Base-by-base conservation (phyloP, 1,140 invertebrate genomes). In the Ganaspis sp. region DNA sequence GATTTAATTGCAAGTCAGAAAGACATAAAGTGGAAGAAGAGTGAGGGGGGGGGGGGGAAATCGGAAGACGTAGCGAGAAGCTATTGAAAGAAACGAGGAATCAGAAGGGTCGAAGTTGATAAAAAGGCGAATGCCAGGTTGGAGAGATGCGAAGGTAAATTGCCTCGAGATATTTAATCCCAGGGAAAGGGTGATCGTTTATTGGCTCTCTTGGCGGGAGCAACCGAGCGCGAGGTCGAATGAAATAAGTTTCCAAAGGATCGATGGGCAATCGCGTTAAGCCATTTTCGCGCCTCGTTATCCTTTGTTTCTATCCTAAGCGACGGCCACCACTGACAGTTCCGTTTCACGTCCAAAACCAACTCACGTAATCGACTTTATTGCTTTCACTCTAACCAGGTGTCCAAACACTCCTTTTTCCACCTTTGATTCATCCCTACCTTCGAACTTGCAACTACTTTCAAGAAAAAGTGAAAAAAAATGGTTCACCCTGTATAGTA, bases 241-340 rank as follows among this genome's bases (percentile, higher is more conserved):
- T 81, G 83, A 89, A 87, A 87, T 89, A 89, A 90, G 85, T 87
- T 88, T 85, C 81, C 74, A 76, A 69, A 84, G 84, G 82, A 88
- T 87, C 87, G 84, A 88, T 86, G 84, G 81, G 79, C 84, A 87
- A 89, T 89, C 87, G 84, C 83, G 86, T 88, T 87, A 88, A 88
- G 84, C 85, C 85, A 86, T 90, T 83, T 87, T 90, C 87, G 84
- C 87, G 85, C 87, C 88, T 90, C 87, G 89, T 90, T 90, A 90
- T 89, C 86, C 88, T 87, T 88, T 89, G 85, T 88, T 88, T 87
- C 82, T 79, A 86, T 72, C 80, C 77, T 42, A 76, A 77, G 64
- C 73, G 72, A 38, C 71, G 69, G 45, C 54, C 69, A 17, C 70
- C 34, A 70, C 69, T 23, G 38, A 5, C 69, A 70, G 73, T 76